Percentiles rank a stretch among this genome's conserved stretches.
These are phyloP conservation scores for Phalacrocorax aristotelis DNA, from an alignment of 2,113 vertebrate genomes.

Conservation along the genomic window DNA sequence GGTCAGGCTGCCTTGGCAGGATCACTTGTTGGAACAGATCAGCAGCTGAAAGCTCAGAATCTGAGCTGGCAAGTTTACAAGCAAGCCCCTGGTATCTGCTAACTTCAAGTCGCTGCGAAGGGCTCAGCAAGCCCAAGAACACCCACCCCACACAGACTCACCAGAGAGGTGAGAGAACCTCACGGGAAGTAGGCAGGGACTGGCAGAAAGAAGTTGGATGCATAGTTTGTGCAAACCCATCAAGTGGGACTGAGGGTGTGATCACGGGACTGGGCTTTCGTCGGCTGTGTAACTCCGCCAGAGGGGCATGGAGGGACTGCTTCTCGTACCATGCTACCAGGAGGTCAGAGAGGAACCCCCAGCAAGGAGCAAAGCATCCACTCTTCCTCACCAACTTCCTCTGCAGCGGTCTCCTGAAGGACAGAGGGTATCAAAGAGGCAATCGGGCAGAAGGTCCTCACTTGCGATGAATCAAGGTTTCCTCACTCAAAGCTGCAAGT, in stretches of 20 bases:
- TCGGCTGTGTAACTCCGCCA: neutral
- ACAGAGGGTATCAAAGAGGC: neutral
- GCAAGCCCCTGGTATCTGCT: neutral
- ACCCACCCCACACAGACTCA: neutral
- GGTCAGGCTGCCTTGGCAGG: neutral
- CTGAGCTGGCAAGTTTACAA: neutral
- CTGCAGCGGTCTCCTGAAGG: neutral
- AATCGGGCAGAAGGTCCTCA: neutral
- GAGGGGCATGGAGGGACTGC: neutral
- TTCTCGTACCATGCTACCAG: neutral
- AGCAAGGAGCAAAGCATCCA: neutral
- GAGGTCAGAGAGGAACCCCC: neutral
- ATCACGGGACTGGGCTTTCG: neutral
- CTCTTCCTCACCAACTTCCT: neutral
- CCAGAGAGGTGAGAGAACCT: neutral
- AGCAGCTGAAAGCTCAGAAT: neutral
- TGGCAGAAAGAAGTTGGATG: neutral
- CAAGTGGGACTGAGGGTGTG: neutral
- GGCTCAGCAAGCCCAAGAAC: neutral
- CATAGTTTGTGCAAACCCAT: neutral
- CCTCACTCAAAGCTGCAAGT: neutral
- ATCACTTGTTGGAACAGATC: neutral
- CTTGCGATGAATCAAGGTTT: neutral
- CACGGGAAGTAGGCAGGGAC: neutral
- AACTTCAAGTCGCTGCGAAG: neutral